phyloP scores from a whole-genome alignment of 2,113 vertebrate species.

The Chloroceryle aenea region DNA sequence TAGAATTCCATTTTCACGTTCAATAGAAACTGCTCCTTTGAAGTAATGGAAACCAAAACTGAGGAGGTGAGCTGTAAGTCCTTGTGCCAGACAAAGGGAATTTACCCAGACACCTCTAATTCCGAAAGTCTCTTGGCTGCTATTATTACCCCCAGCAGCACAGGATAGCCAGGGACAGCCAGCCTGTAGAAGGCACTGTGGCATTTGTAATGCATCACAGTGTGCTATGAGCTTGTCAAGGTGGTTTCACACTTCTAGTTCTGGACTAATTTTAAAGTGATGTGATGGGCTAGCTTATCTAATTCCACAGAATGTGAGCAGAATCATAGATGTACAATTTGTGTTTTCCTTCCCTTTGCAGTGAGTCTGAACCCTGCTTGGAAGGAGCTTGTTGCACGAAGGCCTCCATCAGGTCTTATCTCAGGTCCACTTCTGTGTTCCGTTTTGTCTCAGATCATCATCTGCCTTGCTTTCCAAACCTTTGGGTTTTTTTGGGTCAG shows the following conservation, averaged over 20 bases:
- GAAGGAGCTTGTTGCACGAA: conserved; percentile 90
- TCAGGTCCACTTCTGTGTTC: conserved; percentile 92
- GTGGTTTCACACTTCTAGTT: background rate
- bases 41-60: background rate
- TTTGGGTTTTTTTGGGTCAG: conserved; percentile 89
- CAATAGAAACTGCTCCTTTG: background rate
- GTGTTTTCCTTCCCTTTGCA: conserved; percentile 51
- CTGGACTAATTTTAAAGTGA: background rate
- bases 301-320: background rate
- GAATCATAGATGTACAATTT: background rate
- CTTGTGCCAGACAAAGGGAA: background rate
- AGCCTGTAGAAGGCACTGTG: conserved; percentile 37
- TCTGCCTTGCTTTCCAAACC: conserved; percentile 91
- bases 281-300: background rate
- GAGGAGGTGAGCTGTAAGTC: background rate
- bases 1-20: background rate
- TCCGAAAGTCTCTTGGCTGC: background rate
- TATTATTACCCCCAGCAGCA: background rate
- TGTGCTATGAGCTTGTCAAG: background rate
- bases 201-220: background rate
- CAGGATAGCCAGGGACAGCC: background rate
- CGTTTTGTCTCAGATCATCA: conserved; percentile 92
- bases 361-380: conserved; percentile 98
- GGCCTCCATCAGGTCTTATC: conserved; percentile 94
- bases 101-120: background rate